These are phyloP conservation scores for Caenorhabditis sp. DNA, from an alignment of 2,888 invertebrate species.

Conservation along the genomic window DNA sequence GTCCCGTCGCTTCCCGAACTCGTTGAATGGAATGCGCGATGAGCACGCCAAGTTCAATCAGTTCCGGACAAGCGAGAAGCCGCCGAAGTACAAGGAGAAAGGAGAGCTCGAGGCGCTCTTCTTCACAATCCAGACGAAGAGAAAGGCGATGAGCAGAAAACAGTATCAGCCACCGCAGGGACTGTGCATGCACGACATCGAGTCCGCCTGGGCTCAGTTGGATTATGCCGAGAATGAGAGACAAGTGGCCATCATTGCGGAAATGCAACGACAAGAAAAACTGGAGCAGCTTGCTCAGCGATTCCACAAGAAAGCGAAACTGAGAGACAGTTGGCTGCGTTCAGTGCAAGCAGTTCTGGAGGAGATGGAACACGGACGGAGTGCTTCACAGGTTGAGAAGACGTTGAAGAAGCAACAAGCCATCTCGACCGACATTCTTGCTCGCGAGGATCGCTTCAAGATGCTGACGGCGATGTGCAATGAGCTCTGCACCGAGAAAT, in stretches of 20 bases:
- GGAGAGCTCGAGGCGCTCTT: slow-evolving; percentile 96
- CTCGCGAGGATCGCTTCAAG: slow-evolving; percentile 92
- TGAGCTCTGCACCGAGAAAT: slow-evolving; percentile 91
- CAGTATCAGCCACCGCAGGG: slow-evolving; percentile 78
- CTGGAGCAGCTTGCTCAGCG: slow-evolving; percentile 95
- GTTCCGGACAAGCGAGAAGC: slow-evolving; percentile 96
- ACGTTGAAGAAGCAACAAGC: slow-evolving; percentile 98
- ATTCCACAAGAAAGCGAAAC: slow-evolving; percentile 90
- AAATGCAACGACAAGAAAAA: slow-evolving; percentile 88
- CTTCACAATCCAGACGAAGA: slow-evolving; percentile 95
- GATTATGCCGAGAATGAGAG: slow-evolving; percentile 94
- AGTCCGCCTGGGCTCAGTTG: slow-evolving; percentile 92
- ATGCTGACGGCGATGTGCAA: slow-evolving; percentile 93
- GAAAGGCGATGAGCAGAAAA: slow-evolving; percentile 88
- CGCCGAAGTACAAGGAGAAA: slow-evolving; percentile 96
- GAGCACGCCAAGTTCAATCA: slow-evolving; percentile 92
- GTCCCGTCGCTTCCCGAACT: slow-evolving; percentile 88
- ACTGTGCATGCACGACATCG: slow-evolving; percentile 91
- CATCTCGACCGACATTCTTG: slow-evolving; percentile 94
- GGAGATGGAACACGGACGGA: slow-evolving; percentile 83
- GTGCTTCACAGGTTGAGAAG: slow-evolving; percentile 93
- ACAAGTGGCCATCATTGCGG: slow-evolving; percentile 92
- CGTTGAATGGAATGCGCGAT: slow-evolving; percentile 93
- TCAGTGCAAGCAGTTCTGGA: slow-evolving; percentile 85
- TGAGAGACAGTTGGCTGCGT: slow-evolving; percentile 95